Conservation (phyloP, 2,113 vertebrate species). For the Platycercus adscitus region DNA sequence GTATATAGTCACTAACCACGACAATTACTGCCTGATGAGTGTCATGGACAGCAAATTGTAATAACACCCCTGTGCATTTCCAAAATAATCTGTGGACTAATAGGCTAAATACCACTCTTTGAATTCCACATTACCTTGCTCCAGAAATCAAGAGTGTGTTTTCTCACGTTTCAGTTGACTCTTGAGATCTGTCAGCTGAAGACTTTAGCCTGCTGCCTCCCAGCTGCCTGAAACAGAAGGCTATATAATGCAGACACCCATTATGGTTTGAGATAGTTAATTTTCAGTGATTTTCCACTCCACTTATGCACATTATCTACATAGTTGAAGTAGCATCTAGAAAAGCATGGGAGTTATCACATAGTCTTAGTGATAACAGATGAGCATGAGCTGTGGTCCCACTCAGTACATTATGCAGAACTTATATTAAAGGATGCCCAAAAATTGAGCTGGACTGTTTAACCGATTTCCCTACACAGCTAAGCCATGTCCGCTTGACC, state of each 20-base stretch:
- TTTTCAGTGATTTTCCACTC: not conserved
- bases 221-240: not conserved
- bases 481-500: rapidly evolving
- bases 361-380: not conserved
- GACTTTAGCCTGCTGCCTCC: not conserved
- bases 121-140: slow-evolving; percentile 25
- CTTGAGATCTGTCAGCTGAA: not conserved
- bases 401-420: not conserved
- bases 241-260: not conserved
- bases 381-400: not conserved
- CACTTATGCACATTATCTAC: not conserved
- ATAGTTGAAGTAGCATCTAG: not conserved
- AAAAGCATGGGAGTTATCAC: not conserved
- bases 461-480: not conserved
- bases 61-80: slow-evolving; percentile 46
- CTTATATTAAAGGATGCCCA: not conserved
- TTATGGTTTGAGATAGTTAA: not conserved
- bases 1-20: not conserved
- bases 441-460: not conserved
- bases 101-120: slow-evolving; percentile 27
- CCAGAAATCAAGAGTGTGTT: not conserved
- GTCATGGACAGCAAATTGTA: not conserved
- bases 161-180: slow-evolving; percentile 16
- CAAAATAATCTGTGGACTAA: slow-evolving; percentile 55
- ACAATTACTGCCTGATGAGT: not conserved